Conservation (phyloP, 2,797 vertebrate genomes). For the Staurois parvus region DNA sequence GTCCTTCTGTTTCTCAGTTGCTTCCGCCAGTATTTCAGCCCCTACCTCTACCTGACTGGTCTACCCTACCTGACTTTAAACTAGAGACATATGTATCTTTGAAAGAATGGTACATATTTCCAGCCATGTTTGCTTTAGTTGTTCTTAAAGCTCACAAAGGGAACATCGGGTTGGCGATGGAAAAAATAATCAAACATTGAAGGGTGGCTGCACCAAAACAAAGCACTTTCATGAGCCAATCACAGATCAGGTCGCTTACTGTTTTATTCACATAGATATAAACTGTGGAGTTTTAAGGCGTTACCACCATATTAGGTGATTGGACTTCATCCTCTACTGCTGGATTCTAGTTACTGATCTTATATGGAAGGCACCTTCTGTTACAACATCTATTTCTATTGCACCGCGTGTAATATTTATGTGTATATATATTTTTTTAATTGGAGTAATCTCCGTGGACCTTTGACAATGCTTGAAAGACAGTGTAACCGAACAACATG, state of each 20-base stretch:
- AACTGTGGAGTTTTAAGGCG: neutral
- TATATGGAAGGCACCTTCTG: slow-evolving; percentile 5
- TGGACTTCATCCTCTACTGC: neutral
- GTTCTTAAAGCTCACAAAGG: neutral
- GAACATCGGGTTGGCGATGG: neutral
- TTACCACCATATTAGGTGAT: neutral
- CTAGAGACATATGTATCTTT: neutral
- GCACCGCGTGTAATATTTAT: slow-evolving; percentile 22
- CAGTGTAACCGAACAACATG: neutral
- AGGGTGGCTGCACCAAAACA: neutral
- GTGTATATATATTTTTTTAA: slow-evolving; percentile 30
- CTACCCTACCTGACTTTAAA: neutral
- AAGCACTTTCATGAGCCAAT: slow-evolving; percentile 8
- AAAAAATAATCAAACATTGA: neutral
- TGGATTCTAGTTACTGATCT: slow-evolving; percentile 20
- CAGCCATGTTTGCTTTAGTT: neutral
- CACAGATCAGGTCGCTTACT: neutral
- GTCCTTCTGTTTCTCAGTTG: neutral
- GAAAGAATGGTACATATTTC: neutral
- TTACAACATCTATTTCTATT: slow-evolving; percentile 24
- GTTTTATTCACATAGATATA: neutral
- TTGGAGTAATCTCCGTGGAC: neutral
- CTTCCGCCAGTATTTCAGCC: slow-evolving; percentile 34
- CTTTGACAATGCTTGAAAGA: slow-evolving; percentile 30
- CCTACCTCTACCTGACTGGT: slow-evolving; percentile 29